phyloP scores from a whole-genome alignment of 1,140 invertebrate species.

The Zaprionus vittiger region DNA sequence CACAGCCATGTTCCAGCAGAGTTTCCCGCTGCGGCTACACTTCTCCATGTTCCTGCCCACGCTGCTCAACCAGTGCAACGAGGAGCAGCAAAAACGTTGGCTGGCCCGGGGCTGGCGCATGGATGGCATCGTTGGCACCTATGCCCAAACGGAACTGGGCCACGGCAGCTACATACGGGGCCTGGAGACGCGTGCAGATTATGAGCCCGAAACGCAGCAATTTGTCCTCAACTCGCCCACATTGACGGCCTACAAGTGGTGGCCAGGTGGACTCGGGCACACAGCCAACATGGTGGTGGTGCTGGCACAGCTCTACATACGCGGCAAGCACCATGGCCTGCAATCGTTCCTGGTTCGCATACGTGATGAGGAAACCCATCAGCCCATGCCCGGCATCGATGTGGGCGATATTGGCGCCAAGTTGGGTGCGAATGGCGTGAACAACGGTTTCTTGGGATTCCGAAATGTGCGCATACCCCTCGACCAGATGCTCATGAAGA shows the following conservation, averaged over 20 bases:
- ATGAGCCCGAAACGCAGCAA: slow-evolving; percentile 92
- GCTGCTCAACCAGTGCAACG: slow-evolving; percentile 92
- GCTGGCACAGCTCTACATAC: slow-evolving; percentile 94
- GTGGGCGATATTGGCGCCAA: slow-evolving; percentile 97
- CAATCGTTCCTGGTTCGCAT: slow-evolving; percentile 97
- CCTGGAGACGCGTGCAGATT: slow-evolving; percentile 95
- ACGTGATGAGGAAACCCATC: slow-evolving; percentile 93
- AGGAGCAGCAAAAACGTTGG: slow-evolving; percentile 94
- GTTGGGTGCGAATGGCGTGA: slow-evolving; percentile 94
- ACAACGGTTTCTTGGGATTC: slow-evolving; percentile 96
- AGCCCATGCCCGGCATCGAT: slow-evolving; percentile 93
- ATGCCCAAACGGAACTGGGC: slow-evolving; percentile 97
- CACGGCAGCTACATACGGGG: slow-evolving; percentile 97
- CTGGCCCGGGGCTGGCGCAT: slow-evolving; percentile 91
- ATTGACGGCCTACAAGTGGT: slow-evolving; percentile 90
- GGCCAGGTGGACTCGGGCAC: slow-evolving; percentile 97
- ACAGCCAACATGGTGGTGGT: slow-evolving; percentile 95
- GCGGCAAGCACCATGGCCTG: slow-evolving; percentile 93
- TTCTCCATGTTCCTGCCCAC: slow-evolving; percentile 96
- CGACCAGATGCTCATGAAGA: slow-evolving; percentile 96
- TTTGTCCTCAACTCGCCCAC: slow-evolving; percentile 95
- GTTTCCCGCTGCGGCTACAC: slow-evolving; percentile 91
- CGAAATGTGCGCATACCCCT: slow-evolving; percentile 94
- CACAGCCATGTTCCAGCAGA: slow-evolving; percentile 91
- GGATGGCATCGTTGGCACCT: slow-evolving; percentile 93